phyloP scores from a whole-genome alignment of 2,113 vertebrate species.

The Channa argus region DNA sequence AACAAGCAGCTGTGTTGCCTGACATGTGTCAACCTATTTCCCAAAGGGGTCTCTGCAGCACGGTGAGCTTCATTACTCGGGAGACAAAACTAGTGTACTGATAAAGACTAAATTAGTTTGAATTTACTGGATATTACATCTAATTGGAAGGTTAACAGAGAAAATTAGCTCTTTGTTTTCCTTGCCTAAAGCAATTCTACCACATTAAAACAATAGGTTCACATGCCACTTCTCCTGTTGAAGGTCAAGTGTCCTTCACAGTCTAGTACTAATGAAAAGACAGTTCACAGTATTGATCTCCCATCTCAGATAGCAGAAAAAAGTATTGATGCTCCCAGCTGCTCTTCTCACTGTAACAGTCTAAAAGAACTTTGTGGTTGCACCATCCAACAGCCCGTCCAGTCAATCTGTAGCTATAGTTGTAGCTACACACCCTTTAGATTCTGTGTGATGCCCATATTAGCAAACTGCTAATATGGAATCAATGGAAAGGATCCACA shows the following conservation, averaged over 20 bases:
- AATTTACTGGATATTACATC: conserved; percentile 3
- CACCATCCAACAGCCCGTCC: conserved; percentile 4
- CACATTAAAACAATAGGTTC: neutral
- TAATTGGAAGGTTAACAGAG: conserved; percentile 2
- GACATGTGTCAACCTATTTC: conserved; percentile 20
- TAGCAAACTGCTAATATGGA: too few species aligned
- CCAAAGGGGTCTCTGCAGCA: neutral
- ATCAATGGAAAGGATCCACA: too few species aligned
- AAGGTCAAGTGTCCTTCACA: conserved; percentile 36
- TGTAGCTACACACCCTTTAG: conserved; percentile 3
- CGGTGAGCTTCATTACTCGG: neutral
- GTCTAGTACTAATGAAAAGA: neutral
- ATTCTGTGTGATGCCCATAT: too few species aligned
- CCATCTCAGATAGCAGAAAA: conserved; percentile 13
- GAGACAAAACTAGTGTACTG: conserved; percentile 3
- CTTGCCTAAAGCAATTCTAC: neutral
- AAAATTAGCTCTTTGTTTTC: neutral
- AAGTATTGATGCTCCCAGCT: conserved; percentile 8
- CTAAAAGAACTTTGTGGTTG: conserved; percentile 18
- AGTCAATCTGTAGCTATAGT: conserved; percentile 11
- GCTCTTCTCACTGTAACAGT: conserved; percentile 15
- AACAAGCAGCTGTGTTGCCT: conserved; percentile 14
- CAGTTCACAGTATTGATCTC: conserved; percentile 37
- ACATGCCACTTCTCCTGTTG: neutral
- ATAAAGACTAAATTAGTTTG: conserved; percentile 1